Conservation (phyloP, 2,888 invertebrate species). For the Melolontha melolontha region DNA sequence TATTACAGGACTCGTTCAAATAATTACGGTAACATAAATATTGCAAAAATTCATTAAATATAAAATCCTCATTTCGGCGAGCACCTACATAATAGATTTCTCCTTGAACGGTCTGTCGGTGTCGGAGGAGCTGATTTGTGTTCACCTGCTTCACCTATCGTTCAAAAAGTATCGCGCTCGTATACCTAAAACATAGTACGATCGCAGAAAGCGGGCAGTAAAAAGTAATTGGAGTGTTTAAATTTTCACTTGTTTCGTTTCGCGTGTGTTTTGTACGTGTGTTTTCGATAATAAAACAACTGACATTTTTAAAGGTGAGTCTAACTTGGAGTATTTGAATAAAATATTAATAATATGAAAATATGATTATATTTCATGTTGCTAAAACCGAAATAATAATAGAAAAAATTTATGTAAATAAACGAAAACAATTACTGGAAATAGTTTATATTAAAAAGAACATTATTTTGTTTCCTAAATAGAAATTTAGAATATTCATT, state of each 20-base stretch:
- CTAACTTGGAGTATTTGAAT: too few relatives aligned
- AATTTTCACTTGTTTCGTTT: slow-evolving; percentile 13
- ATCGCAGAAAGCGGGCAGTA: slow-evolving; percentile 16
- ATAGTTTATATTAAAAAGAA: too few relatives aligned
- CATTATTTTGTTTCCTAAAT: too few relatives aligned
- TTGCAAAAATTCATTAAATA: slow-evolving; percentile 14
- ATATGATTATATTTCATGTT: too few relatives aligned
- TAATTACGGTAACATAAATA: background rate
- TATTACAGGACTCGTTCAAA: background rate
- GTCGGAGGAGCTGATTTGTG: slow-evolving; percentile 12
- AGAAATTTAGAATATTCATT: too few relatives aligned
- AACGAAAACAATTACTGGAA: too few relatives aligned
- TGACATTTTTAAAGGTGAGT: background rate
- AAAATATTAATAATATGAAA: too few relatives aligned
- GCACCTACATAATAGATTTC: slow-evolving; percentile 23
- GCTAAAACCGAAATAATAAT: too few relatives aligned
- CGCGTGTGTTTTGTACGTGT: slow-evolving; percentile 2
- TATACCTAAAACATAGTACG: slow-evolving; percentile 23
- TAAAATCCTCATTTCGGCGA: too few relatives aligned
- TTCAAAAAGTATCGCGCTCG: slow-evolving; percentile 27
- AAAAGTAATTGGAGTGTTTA: slow-evolving; percentile 11
- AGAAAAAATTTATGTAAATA: too few relatives aligned
- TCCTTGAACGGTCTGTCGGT: slow-evolving; percentile 14
- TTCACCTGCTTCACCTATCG: slow-evolving; percentile 30
- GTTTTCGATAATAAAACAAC: background rate